Conservation (phyloP, 2,113 vertebrate species). For the Ophthalmolycus amberensis region DNA sequence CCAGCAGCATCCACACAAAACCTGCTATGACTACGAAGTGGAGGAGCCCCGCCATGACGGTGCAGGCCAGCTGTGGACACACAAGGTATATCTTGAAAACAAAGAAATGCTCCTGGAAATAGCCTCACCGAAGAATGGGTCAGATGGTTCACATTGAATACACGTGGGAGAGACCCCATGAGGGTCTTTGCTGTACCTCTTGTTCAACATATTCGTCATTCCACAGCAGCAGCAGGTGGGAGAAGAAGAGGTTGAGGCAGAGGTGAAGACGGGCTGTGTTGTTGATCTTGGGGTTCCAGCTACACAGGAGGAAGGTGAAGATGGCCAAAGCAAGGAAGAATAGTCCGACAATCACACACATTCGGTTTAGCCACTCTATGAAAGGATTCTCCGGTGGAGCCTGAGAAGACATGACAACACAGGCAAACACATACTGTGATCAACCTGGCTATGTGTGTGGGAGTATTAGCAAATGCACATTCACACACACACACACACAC, state of each 20-base stretch:
- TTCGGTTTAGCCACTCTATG: slow-evolving; percentile 78
- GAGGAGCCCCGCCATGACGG: slow-evolving; percentile 71
- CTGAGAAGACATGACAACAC: slow-evolving; percentile 41
- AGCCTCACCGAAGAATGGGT: not conserved
- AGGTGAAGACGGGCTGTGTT: slow-evolving; percentile 87
- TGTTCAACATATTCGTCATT: slow-evolving; percentile 65
- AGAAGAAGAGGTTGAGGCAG: slow-evolving; percentile 82
- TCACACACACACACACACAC: not conserved
- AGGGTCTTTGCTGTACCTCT: slow-evolving; percentile 29
- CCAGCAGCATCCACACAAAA: slow-evolving; percentile 89
- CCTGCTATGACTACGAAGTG: slow-evolving; percentile 81
- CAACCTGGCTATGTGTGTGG: not conserved
- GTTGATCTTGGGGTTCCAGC: slow-evolving; percentile 85
- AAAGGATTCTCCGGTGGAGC: slow-evolving; percentile 50
- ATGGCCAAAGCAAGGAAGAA: slow-evolving; percentile 83
- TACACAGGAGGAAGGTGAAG: slow-evolving; percentile 86
- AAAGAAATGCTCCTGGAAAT: not conserved
- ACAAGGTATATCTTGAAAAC: not conserved
- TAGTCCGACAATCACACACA: slow-evolving; percentile 83
- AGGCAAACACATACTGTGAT: not conserved
- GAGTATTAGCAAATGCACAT: not conserved
- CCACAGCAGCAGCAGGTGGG: slow-evolving; percentile 80
- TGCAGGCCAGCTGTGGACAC: slow-evolving; percentile 70
- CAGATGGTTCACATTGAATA: not conserved
- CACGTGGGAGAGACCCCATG: not conserved